Base-by-base conservation (phyloP, 2,113 vertebrate species). In the Oryzias celebensis region DNA sequence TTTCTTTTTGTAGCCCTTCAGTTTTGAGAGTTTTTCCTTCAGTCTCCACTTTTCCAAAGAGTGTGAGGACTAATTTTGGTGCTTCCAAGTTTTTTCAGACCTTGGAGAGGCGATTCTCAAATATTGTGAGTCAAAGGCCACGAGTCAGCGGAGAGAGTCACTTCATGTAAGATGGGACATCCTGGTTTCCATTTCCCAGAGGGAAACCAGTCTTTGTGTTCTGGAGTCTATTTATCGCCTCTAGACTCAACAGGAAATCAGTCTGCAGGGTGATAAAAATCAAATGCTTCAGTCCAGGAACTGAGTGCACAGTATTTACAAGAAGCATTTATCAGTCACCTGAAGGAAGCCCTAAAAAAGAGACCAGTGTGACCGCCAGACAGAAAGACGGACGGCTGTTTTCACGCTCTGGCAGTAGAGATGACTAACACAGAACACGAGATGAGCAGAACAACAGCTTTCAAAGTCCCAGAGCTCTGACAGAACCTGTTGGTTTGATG, bases 51-150 rank as follows among this genome's bases (percentile, higher is more conserved):
- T 36, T 12, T 36, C 36, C 36, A 36, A 12, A 36, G 26, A 28
- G 26, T 81, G 70, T 73, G 86, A 78, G 76, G 81, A 58, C 72
- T 65, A 81, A 86, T 90, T 91, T 91, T 84, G 83, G 71, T 68
- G 43, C 58, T 62, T 58, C 48, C 62, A 75, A 31, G 1, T 42
- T 56, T 81, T 73, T 71, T 75, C 43, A 47, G 18, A 73, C 69
- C 83, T 60, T 76, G 79, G 58, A 66, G 45, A 60, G 65, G 62
- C 67, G 71, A 78, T 69, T 78, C 84, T 76, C 59, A 58, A 72
- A 73, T 82, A 61, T 71, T 71, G 41, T 52, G 65, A 88, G 87
- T 84, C 82, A 83, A 83, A 83, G 86, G 85, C 42, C 80, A 78
- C 8, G 14, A 15, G 77, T 64, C 66, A 65, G 70, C 61, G 69